Conservation (phyloP, 2,113 vertebrate genomes). For the Pogonocichla stellata region DNA sequence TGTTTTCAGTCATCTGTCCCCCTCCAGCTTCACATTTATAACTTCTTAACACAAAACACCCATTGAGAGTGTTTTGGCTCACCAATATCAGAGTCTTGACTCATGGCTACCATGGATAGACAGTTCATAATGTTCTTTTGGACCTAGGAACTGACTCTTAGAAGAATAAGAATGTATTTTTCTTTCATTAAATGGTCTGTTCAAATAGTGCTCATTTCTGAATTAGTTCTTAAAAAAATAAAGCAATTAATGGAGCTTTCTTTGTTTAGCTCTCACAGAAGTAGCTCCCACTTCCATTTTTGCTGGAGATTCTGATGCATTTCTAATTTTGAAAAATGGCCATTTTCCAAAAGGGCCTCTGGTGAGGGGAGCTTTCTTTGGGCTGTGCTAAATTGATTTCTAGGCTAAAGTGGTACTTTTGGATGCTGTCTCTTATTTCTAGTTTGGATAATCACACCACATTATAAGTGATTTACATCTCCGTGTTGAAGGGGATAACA, state of each 20-base stretch:
- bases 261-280: neutral
- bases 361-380: neutral
- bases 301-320: neutral
- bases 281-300: neutral
- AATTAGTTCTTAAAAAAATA: neutral
- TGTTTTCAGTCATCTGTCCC: neutral
- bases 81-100: neutral
- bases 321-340: neutral
- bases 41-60: rapidly evolving
- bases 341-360: neutral
- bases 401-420: neutral
- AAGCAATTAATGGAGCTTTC: neutral
- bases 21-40: neutral
- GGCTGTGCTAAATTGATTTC: neutral
- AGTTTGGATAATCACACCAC: neutral
- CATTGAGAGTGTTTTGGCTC: neutral
- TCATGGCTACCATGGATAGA: rapidly evolving
- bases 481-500: neutral
- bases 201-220: neutral
- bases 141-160: neutral
- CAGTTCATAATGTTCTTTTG: neutral
- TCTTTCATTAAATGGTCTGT: neutral
- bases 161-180: neutral
- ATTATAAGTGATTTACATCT: neutral
- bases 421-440: neutral